phyloP scores from a whole-genome alignment of 2,888 invertebrate species.

The Hyposoter dolosus region DNA sequence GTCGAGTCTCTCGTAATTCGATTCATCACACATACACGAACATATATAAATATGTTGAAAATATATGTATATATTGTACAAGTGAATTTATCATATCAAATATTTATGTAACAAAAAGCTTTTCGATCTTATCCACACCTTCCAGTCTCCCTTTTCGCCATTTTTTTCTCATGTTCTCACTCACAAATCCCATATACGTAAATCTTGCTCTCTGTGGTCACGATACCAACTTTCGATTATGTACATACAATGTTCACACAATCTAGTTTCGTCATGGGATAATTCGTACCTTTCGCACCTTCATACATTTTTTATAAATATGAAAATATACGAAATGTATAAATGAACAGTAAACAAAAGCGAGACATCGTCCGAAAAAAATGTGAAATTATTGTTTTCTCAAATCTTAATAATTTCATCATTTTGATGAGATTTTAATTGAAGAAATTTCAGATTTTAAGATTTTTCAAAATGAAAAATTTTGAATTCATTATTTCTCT shows the following conservation, averaged over 20 bases:
- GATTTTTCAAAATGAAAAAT: too few relatives aligned
- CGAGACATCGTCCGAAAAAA: background rate
- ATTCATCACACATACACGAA: constrained; percentile 17
- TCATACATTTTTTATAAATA: background rate
- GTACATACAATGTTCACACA: constrained; percentile 37
- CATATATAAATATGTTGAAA: background rate
- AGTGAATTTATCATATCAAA: constrained; percentile 23
- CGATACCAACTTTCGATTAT: constrained; percentile 43
- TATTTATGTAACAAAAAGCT: constrained; percentile 60
- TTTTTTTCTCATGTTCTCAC: constrained; percentile 42
- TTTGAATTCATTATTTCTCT: background rate
- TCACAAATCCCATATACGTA: constrained; percentile 30
- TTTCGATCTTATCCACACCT: constrained; percentile 55
- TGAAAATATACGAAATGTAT: background rate
- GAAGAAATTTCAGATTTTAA: background rate
- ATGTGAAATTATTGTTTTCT: too few relatives aligned
- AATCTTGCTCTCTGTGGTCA: constrained; percentile 39
- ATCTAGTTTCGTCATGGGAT: constrained; percentile 48
- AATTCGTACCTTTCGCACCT: constrained; percentile 14
- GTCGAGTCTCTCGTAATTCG: constrained; percentile 57
- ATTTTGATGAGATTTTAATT: too few relatives aligned
- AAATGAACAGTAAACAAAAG: background rate
- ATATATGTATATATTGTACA: constrained; percentile 30
- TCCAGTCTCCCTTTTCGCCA: constrained; percentile 47
- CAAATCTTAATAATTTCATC: too few relatives aligned